Percentiles rank a stretch among this genome's conserved stretches.
These are phyloP conservation scores for Chelon labrosus DNA, from an alignment of 2,797 vertebrate genomes.

Conservation along the genomic window DNA sequence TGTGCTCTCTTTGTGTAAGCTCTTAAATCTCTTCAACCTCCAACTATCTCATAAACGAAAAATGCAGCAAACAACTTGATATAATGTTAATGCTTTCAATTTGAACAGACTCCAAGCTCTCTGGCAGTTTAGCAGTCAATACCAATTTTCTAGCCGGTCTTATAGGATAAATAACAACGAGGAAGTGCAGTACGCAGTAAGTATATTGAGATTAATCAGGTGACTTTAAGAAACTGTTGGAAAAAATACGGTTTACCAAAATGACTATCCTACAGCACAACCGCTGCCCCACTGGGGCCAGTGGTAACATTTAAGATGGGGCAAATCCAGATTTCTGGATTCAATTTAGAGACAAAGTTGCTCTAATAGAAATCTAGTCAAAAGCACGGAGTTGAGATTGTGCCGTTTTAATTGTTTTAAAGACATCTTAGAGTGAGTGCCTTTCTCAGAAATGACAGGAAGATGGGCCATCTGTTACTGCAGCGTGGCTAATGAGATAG, in stretches of 20 bases:
- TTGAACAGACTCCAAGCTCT: constrained; percentile 11
- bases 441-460: constrained; percentile 10
- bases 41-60: not conserved
- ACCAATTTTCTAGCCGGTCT: constrained; percentile 28
- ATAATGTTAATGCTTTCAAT: not conserved
- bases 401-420: constrained; percentile 22
- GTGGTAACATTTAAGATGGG: not conserved
- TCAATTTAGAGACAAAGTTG: not conserved
- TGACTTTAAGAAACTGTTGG: constrained; percentile 2
- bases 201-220: constrained; percentile 11
- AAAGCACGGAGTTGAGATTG: not conserved
- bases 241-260: not conserved
- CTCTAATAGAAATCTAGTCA: not conserved
- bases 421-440: not conserved
- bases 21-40: too few relatives aligned
- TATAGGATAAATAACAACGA: constrained; percentile 23
- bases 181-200: constrained; percentile 3
- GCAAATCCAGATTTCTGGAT: not conserved
- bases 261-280: not conserved
- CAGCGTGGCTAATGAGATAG: constrained; percentile 9
- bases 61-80: not conserved
- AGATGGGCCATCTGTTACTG: constrained; percentile 18
- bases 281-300: not conserved
- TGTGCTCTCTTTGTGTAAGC: not conserved
- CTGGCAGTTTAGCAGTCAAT: constrained; percentile 18